Conservation (phyloP, 1,140 invertebrate species). For the Drosophila tsacasi region DNA sequence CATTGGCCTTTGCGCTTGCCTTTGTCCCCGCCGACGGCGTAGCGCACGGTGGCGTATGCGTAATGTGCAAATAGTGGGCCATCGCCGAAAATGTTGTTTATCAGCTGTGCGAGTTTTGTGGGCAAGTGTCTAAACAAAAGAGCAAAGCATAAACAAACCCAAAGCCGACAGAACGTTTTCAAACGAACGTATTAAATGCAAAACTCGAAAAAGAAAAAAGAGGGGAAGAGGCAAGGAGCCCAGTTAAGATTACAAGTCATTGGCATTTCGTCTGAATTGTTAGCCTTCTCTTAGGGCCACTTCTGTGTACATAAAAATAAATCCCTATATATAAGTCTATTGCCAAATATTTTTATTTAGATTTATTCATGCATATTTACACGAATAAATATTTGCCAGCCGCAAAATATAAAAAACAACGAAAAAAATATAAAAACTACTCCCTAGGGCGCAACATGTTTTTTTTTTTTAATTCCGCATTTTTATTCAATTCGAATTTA, state of each 20-base stretch:
- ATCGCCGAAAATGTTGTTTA: constrained; percentile 39
- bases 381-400: too few species aligned
- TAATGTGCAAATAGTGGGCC: constrained; percentile 53
- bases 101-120: constrained; percentile 30
- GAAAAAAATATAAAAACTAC: not conserved
- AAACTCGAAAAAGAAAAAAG: not conserved
- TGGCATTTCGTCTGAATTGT: not conserved
- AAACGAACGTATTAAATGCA: not conserved
- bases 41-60: constrained; percentile 39
- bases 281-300: not conserved
- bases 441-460: not conserved
- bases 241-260: constrained; percentile 11
- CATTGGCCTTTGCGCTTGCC: constrained; percentile 3
- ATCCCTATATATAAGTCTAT: not conserved
- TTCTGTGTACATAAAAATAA: not conserved
- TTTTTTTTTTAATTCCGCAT: not conserved
- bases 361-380: not conserved
- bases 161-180: constrained; percentile 4
- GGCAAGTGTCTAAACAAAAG: constrained; percentile 54
- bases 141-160: constrained; percentile 40
- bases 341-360: not conserved
- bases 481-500: not conserved
- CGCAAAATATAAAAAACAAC: not conserved
- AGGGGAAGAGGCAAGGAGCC: not conserved
- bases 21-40: constrained; percentile 1